Evolutionary conservation across 1,140 invertebrate species (phyloP).

Genomic region (Elymnias hypermnestra): DNA sequence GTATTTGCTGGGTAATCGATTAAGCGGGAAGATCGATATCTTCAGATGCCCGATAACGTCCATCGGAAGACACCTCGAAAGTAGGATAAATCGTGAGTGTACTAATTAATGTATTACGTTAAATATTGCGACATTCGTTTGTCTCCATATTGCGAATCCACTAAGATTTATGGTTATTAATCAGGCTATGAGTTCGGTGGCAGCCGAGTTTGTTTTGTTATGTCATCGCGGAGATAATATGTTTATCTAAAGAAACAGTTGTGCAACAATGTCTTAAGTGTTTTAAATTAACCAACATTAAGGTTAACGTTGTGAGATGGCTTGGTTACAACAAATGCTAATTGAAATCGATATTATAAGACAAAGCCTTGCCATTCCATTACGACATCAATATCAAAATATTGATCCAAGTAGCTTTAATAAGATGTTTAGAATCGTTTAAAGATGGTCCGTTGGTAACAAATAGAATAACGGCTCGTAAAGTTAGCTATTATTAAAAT

Average conservation of each 20-base stretch:
- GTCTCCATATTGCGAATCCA: conserved; percentile 54
- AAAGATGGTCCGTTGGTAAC: too few relatives aligned
- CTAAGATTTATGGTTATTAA: conserved; percentile 52
- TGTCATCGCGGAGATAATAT: conserved; percentile 45
- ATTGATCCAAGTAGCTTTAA: too few relatives aligned
- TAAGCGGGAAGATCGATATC: conserved; percentile 49
- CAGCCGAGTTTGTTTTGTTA: conserved; percentile 53
- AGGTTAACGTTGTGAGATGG: conserved; percentile 2
- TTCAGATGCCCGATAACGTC: conserved; percentile 43
- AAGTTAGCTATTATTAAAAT: too few relatives aligned
- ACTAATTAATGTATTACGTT: conserved; percentile 62
- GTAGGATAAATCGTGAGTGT: conserved; percentile 57
- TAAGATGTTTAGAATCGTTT: too few relatives aligned
- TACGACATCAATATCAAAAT: too few relatives aligned
- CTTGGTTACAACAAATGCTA: too few relatives aligned
- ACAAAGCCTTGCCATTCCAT: too few relatives aligned
- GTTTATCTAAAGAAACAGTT: conserved; percentile 53
- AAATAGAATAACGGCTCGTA: too few relatives aligned
- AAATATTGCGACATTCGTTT: conserved; percentile 51
- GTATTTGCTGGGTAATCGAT: conserved; percentile 36
- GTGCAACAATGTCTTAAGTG: conserved; percentile 46
- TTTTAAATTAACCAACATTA: conserved; percentile 45
- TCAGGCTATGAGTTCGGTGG: conserved; percentile 33
- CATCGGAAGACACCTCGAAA: conserved; percentile 48
- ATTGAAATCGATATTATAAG: too few relatives aligned